Base-by-base conservation (phyloP, 1,140 invertebrate genomes). In the Sesamia nonagrioides region DNA sequence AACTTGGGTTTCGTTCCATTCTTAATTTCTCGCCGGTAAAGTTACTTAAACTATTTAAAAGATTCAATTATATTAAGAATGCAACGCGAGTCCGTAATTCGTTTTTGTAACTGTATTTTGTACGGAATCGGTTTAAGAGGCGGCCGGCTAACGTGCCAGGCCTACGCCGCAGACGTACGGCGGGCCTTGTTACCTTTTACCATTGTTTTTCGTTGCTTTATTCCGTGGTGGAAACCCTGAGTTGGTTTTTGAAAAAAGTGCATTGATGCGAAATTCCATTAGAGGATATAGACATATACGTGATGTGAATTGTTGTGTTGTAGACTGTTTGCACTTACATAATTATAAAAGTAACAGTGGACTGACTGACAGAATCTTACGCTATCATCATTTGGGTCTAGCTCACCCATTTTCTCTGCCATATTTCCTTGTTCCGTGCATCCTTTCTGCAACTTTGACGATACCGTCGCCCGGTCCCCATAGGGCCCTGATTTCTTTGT, bases 121-220 rank as follows among this genome's bases (percentile, higher is more conserved):
- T 75, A 66, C 79, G 81, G 89, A 91, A 91, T 91, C 88, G 84
- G 85, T 88, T 91, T 89, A 88, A 85, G 79, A 83, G 80, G 79
- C 79, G 73, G 40, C 27, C 42, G 66, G 45, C 15, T 79, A 79
- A 86, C 86, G 88, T 91, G 88, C 79, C 75, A 50, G 42, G 88
- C 86, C 82, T 89, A 87, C 84, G 21, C 71, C 52, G 81, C 56
- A 18, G 58, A 37, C 61, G 60, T 63, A 71, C 68, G 60, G 45
- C 45, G 50, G 45, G 48, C 63, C 60, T 78, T 21, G 54, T 18
- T 27, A 56, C 15, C n/a, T 37, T 42, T 13, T 72, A 78, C 68
- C 33, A 71, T 60, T 71, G 52, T 60, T 33, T 60, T 52, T 78
- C 40, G 40, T 33, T 37, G 37, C 37, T 8, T 40, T 40, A 40